phyloP scores from a whole-genome alignment of 2,888 invertebrate species.

The Mesopsocus fuscifrons region DNA sequence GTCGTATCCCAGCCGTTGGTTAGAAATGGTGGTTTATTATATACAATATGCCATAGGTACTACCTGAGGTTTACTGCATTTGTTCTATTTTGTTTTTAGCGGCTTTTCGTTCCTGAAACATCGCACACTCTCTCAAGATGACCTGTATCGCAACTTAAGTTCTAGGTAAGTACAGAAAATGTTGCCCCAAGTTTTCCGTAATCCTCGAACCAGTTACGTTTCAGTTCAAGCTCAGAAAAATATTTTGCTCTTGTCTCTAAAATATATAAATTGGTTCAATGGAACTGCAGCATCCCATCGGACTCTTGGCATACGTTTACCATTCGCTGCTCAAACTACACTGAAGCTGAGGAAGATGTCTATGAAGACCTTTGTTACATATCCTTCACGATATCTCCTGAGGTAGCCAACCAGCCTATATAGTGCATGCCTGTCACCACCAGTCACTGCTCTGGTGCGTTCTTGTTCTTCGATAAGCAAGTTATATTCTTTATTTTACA shows the following conservation, averaged over 20 bases:
- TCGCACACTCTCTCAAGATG: slow-evolving; percentile 60
- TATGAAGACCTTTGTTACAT: slow-evolving; percentile 81
- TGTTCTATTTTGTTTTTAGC: slow-evolving; percentile 39
- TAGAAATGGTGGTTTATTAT: too few species aligned
- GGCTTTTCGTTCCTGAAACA: slow-evolving; percentile 58
- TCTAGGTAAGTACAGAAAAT: slow-evolving; percentile 56
- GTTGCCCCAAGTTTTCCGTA: slow-evolving; percentile 14
- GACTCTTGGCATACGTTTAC: slow-evolving; percentile 44
- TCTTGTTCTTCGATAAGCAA: too few species aligned
- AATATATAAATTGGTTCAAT: too few species aligned
- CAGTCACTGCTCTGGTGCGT: too few species aligned
- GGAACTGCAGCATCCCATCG: background rate
- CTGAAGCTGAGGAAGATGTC: slow-evolving; percentile 47
- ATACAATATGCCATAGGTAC: too few species aligned
- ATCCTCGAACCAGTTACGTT: background rate
- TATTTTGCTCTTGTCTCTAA: slow-evolving; percentile 3
- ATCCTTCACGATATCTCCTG: slow-evolving; percentile 43
- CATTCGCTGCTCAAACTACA: slow-evolving; percentile 30
- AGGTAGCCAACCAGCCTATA: too few species aligned
- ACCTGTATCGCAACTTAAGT: slow-evolving; percentile 59
- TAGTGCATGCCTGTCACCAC: too few species aligned
- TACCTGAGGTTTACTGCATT: too few species aligned
- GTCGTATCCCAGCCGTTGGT: too few species aligned
- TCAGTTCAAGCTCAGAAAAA: slow-evolving; percentile 6
- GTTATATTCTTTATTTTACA: too few species aligned